Evolutionary conservation across 2,888 invertebrate species (phyloP), one percentile per base, ranked within the genome.

Genomic region (Coenonympha glycerion): DNA sequence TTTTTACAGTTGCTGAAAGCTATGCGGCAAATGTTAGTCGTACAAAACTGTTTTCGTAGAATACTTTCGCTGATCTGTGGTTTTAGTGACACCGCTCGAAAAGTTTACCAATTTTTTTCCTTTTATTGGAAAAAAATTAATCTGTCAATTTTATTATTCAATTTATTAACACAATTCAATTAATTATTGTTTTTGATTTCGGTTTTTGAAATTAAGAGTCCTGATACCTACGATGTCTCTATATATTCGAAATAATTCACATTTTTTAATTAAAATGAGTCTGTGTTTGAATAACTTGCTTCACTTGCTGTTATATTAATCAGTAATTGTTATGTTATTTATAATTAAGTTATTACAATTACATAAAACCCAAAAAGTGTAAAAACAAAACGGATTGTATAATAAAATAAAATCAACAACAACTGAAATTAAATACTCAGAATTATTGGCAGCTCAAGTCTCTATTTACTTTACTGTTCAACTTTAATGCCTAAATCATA

Each of bases 1-100:
- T 34, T 45, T 45, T 45, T 45, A 30, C 41, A 41, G 28, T 30
- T 8, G 11, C 41, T 30, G 28, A 30, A 41, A 41, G 28, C 30
- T 41, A 41, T 41, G 39, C 39, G 41, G 28, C 19, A n/a, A 41
- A 39, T n/a, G n/a, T n/a, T n/a, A 39, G 24, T 39, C 22, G 13
- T 24, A 39, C 39, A 22, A 15, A 13, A 37, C 8, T 39, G 15
- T 22, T n/a, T n/a, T n/a, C n/a, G n/a, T n/a, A n/a, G n/a, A n/a
- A n/a, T n/a, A n/a, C n/a, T n/a, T n/a, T n/a, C n/a, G n/a, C n/a
- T n/a, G n/a, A n/a, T n/a, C n/a, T n/a, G n/a, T n/a, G n/a, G n/a
- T n/a, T 39, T 24, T 24, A 39, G 22, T 39, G 15, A 9, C 39
- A 15, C 24, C 37, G 22, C 15, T 24, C 9, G 22, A 9, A 24